Evolutionary conservation across 2,888 invertebrate genomes (phyloP).

Genomic region (Aporophyla nigra): DNA sequence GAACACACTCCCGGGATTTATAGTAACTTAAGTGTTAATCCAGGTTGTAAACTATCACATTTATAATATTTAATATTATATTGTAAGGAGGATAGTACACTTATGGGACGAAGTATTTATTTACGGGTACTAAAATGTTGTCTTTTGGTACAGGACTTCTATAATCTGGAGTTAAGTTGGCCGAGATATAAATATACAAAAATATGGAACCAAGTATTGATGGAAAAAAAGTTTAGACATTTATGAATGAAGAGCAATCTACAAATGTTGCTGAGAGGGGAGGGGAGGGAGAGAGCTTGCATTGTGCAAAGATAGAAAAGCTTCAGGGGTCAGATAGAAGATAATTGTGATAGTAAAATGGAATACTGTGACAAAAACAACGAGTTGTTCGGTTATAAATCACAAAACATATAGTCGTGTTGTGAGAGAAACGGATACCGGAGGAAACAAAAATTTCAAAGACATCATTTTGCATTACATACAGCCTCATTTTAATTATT

Average conservation of each 20-base stretch:
- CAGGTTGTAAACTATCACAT: too few relatives aligned
- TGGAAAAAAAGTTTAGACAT: conserved; percentile 18
- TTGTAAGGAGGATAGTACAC: too few relatives aligned
- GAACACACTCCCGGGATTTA: too few relatives aligned
- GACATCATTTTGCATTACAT: not conserved
- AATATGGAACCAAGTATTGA: not conserved
- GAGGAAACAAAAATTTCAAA: not conserved
- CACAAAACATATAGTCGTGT: not conserved
- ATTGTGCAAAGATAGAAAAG: not conserved
- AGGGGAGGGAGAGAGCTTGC: not conserved
- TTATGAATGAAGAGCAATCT: conserved; percentile 49
- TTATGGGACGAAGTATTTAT: not conserved
- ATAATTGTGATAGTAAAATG: not conserved
- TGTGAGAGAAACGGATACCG: not conserved
- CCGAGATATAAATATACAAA: not conserved
- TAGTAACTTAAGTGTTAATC: too few relatives aligned
- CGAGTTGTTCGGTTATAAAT: too few relatives aligned
- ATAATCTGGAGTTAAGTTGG: too few relatives aligned
- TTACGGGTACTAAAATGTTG: not conserved
- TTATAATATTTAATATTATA: too few relatives aligned
- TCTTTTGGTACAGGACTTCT: too few relatives aligned
- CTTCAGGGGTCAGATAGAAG: not conserved
- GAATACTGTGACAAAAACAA: not conserved
- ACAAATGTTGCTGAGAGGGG: conserved; percentile 15
- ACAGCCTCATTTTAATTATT: not conserved